Evolutionary conservation across 2,888 invertebrate species (phyloP), one percentile per base, ranked within the genome.

Genomic region (Ophion ventricosus): DNA sequence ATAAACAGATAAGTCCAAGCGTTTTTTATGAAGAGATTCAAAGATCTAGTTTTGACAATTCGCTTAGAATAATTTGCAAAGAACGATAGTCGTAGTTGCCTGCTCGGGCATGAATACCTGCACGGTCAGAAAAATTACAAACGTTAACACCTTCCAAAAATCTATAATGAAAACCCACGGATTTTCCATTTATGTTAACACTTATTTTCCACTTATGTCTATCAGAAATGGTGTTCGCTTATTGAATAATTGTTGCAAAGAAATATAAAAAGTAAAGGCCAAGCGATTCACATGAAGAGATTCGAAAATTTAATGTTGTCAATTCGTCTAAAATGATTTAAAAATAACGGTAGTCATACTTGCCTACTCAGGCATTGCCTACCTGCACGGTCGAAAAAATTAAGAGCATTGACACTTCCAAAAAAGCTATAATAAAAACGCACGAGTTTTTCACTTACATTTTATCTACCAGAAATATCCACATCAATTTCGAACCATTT

Each of bases 141-240:
- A 25, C 59, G 23, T 59, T 20, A 11, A 26, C 61, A 14, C 11
- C 61, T 26, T 7, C 26, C 61, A 26, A 61, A 61, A 61, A 25
- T 2, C 11, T 61, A 61, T 61, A 11, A 61, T 61, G 3, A 61
- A 61, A 25, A 26, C 11, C 25, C 61, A 26, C 25, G 17, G 25
- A 26, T 61, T 61, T 25, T 61, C 1, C 25, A 11, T 25, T 14
- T 3, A 20, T 57, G 0, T 57, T 23, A 29, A 29, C 57, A 20
- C 57, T 20, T 8, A 57, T 20, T 57, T 23, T 57, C 23, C 1
- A 20, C 3, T 57, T 57, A 5, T 57, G 7, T 57, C 10, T 57
- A 23, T 57, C 75, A 59, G 74, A 35, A 66, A 59, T 69, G n/a
- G 72, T 75, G 64, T 64, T 43, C 75, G 80, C 75, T 64, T 29